Evolutionary conservation across 2,113 vertebrate species (phyloP), one percentile per base, ranked within the genome.

Genomic region (Halichoerus grypus): DNA sequence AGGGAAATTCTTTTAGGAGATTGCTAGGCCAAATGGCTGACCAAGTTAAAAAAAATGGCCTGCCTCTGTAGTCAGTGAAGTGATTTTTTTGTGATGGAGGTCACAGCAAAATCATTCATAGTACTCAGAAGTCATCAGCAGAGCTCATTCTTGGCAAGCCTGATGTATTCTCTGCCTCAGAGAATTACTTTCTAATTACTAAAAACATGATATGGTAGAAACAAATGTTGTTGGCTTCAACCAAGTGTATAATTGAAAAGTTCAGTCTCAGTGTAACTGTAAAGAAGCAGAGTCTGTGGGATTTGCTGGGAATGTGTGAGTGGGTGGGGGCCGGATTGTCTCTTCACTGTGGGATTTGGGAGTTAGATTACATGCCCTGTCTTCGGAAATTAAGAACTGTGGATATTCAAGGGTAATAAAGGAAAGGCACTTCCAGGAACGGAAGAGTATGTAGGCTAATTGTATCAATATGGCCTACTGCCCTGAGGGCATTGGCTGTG

Each of bases 151-250:
- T 97, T 98, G 97, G 96, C 93, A 96, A 94, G 71, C 95, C 28
- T 6, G 9, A 72, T 87, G 26, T 63, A 61, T 92, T 84, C 89
- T 96, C 63, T 88, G 92, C 79, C 88, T 74, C 94, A 81, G 79
- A 95, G 76, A 94, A 95, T 90, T 93, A 82, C 46, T 89, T 96
- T 79, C 69, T 97, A 95, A 98, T 97, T 96, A 94, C 59, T 77
- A 42, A 97, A 98, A 94, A 85, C 96, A 74, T 79, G 95, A 96
- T 98, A 96, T 82, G 12, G 76, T 87, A 97, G 51, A 81, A 88
- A 94, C 77, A 97, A 97, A 81, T 87, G 72, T 87, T 94, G 86
- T 90, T 97, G 97, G 93, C 94, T 93, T 39, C 59, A 89, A 39
- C 80, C 76, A 91, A 96, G 91, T 55, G 24, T 67, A 85, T 97